Evolutionary conservation across 1,140 invertebrate genomes (phyloP).

Genomic region (Drosophila kohkoa): DNA sequence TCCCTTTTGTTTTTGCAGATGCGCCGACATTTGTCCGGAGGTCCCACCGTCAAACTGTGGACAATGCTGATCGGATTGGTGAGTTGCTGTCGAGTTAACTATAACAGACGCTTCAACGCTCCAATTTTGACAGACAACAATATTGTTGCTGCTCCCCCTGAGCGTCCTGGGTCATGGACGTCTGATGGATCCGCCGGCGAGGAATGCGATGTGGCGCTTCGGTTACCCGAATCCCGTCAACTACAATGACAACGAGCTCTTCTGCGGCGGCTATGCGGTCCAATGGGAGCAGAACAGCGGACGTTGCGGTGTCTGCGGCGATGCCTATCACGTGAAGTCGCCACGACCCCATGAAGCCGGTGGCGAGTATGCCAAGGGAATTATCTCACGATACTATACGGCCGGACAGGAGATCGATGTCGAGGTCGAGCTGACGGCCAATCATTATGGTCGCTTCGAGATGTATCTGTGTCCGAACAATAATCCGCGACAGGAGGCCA

Average conservation of each 20-base stretch:
- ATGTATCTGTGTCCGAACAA: conserved; percentile 94
- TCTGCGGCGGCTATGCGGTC: conserved; percentile 93
- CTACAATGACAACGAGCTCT: conserved; percentile 96
- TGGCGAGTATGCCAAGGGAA: conserved; percentile 93
- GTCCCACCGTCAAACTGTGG: conserved; percentile 22
- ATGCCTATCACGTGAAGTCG: conserved; percentile 89
- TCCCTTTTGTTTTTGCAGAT: conserved; percentile 25
- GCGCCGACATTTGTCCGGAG: conserved; percentile 32
- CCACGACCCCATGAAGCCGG: conserved; percentile 95
- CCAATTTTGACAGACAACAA: conserved; percentile 1
- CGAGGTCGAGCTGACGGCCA: conserved; percentile 95
- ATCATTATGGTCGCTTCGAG: conserved; percentile 95
- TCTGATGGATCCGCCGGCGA: conserved; percentile 94
- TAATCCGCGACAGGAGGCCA: conserved; percentile 90
- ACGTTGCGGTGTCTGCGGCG: conserved; percentile 95
- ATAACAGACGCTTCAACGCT: neutral
- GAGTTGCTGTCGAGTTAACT: conserved; percentile 23
- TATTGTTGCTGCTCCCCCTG: conserved; percentile 23
- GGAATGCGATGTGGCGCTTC: conserved; percentile 97
- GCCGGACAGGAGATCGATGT: conserved; percentile 94
- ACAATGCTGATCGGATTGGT: conserved; percentile 54
- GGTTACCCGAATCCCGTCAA: conserved; percentile 96
- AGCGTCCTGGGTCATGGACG: conserved; percentile 90
- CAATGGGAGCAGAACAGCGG: conserved; percentile 95
- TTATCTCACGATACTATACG: conserved; percentile 92